Evolutionary conservation across 2,113 vertebrate genomes (phyloP), one percentile per base, ranked within the genome.

Genomic region (Oceanodroma tethys): DNA sequence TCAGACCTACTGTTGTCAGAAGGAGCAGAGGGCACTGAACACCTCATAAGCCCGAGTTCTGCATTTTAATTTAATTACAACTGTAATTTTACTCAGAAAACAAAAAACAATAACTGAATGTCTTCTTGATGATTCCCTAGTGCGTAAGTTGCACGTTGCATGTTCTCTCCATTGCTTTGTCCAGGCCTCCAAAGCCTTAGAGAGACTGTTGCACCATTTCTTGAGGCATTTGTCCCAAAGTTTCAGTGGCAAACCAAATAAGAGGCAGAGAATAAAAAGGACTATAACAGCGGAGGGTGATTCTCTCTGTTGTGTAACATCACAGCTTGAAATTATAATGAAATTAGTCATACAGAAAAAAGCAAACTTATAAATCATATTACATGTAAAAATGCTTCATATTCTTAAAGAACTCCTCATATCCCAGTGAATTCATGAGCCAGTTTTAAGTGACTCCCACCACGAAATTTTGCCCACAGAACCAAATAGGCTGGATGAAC

Each of bases 261-360:
- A 88, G 71, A 94, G 53, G 53, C 92, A 94, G 42, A 87, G 84
- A 93, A 96, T 81, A 81, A 96, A 95, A 93, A 48, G 27, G 40
- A 75, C 60, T 84, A 42, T 63, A 88, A 94, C 63, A 96, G 87
- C 53, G 20, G 92, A 93, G 95, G 62, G 53, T 86, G 87, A 94
- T 76, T 93, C 81, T 96, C 40, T 87, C 81, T 82, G 90, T 97
- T 96, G 93, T 91, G 93, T 91, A 97, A 96, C 78, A 94, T 88
- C 90, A 90, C 93, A 97, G 95, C 87, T 96, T 96, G 96, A 97
- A 96, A 91, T 82, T 60, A 82, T 82, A 96, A 94, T 90, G 8
- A 82, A 95, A 96, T 81, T 82, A 88, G 71, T 94, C 74, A 86
- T 70, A 93, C 74, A 72, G 81, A 76, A 94, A 93, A 87, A 95